phyloP scores from a whole-genome alignment of 2,113 vertebrate genomes.

The Thalassarche chlororhynchos region DNA sequence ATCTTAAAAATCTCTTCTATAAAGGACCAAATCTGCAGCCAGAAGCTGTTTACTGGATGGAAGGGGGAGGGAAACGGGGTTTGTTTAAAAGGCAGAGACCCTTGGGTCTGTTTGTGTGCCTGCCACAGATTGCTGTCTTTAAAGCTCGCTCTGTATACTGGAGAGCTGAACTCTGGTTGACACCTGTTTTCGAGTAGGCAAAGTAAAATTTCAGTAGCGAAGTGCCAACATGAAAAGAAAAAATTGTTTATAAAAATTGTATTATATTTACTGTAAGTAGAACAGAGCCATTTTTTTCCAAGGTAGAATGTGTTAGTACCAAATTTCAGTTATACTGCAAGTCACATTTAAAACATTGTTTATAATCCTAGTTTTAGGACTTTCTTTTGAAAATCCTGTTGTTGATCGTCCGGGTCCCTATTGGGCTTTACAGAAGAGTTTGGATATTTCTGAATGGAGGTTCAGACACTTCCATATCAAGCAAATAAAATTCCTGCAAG shows the following conservation, averaged over 20 bases:
- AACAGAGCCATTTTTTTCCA: neutral
- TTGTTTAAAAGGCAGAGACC: neutral
- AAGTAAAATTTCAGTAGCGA: neutral
- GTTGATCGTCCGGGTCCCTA: neutral
- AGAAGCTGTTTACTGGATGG: constrained; percentile 55
- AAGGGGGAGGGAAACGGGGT: neutral
- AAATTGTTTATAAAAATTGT: neutral
- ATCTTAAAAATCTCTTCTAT: constrained; percentile 56
- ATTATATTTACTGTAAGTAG: neutral
- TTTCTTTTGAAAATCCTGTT: neutral
- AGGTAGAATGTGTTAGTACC: neutral
- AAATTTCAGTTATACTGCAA: neutral
- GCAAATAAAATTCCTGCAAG: neutral
- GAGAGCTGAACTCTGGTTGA: neutral
- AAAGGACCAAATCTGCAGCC: constrained; percentile 41
- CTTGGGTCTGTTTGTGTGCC: neutral
- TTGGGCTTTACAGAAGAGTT: neutral
- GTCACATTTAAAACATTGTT: neutral
- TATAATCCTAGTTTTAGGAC: neutral
- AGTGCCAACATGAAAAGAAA: neutral
- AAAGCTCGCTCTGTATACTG: accelerated
- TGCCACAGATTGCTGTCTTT: neutral
- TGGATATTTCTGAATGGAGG: neutral
- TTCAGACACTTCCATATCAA: neutral
- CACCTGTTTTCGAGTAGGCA: neutral